phyloP scores from a whole-genome alignment of 2,888 invertebrate species.

The Lysandra coridon region DNA sequence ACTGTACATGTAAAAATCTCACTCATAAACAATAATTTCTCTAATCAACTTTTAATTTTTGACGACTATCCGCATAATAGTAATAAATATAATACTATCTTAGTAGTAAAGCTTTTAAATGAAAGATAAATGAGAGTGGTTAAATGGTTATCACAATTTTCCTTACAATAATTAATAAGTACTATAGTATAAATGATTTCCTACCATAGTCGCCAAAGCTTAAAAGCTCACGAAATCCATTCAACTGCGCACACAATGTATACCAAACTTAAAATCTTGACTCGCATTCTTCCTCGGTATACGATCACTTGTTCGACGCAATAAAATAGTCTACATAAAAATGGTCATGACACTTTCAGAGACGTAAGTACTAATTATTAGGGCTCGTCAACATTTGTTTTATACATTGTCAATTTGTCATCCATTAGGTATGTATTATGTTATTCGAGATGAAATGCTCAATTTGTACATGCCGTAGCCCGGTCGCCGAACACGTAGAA shows the following conservation, averaged over 20 bases:
- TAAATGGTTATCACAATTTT: constrained; percentile 18
- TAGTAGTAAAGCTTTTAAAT: neutral
- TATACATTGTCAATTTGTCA: neutral
- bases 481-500: neutral
- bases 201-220: constrained; percentile 5
- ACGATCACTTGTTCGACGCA: neutral
- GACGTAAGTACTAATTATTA: neutral
- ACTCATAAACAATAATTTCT: constrained; percentile 15
- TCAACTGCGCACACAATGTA: neutral
- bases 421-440: neutral
- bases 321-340: neutral
- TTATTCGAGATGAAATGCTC: neutral
- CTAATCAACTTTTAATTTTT: neutral
- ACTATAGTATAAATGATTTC: constrained; percentile 7
- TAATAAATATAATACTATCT: constrained; percentile 5
- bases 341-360: neutral
- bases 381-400: neutral
- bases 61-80: neutral
- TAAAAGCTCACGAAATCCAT: constrained; percentile 35
- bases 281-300: neutral
- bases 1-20: constrained; percentile 24
- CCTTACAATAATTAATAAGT: constrained; percentile 14
- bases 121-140: constrained; percentile 6
- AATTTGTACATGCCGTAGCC: neutral
- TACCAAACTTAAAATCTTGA: neutral